Base-by-base conservation (phyloP, 2,113 vertebrate genomes). In the Ginglymostoma cirratum region DNA sequence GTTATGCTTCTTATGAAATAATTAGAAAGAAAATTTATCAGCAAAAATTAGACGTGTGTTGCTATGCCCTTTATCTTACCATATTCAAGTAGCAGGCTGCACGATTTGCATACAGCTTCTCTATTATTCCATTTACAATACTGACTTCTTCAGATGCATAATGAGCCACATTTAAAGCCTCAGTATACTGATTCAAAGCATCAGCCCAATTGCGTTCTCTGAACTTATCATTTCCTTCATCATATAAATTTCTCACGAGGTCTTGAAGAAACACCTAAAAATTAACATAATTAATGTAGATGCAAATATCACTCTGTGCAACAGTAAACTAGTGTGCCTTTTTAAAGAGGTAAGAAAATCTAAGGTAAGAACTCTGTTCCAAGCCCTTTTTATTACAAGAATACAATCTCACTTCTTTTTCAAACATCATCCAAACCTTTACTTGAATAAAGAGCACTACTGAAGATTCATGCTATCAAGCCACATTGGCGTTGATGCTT, bases 61-160 rank as follows among this genome's bases (percentile, higher is more conserved):
- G 14, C 70, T 85, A 23, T 83, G 34, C 83, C 38, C 10, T 72
- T 12, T 65, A n/a, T 96, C 98, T 98, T 97, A 99, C 98, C 97
- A 99, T 98, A 96, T 98, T 98, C 96, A 99, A 97, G 96, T 98
- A 99, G 30, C 98, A 98, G 4, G 98, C 98, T 27, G 99, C 99
- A 96, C 99, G 98, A 97, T 99, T 99, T 96, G 99, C 98, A 12
- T 98, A 97, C 67, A 99, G 97, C 95, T 98, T 99, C 97, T 99
- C 99, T 96, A 98, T 96, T 93, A 98, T 97, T 97, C 98, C 97
- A 96, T 96, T 97, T 96, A 98, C 97, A 96, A 99, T 97, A 55
- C 97, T 96, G 96, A 99, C 98, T 12, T 99, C 99, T 97, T 99
- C 99, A 0, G 98, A 98, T 0, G 99, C 99, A 96, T 99, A 99